Evolutionary conservation across 1,140 invertebrate genomes (phyloP).

Genomic region (Andrena cerasifolii): DNA sequence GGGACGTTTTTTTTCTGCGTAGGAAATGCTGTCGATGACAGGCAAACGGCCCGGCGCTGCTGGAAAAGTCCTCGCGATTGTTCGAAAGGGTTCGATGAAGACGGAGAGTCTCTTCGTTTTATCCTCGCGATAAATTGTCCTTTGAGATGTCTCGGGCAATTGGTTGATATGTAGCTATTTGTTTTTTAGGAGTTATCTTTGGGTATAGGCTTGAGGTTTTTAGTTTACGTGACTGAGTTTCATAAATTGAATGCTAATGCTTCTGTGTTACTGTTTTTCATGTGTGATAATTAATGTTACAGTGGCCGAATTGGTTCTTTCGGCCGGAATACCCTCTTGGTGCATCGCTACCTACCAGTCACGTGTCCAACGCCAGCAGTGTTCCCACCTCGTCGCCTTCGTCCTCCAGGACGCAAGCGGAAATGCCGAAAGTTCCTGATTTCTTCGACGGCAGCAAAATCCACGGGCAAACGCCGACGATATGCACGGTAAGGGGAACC

Average conservation of each 20-base stretch:
- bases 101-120: neutral
- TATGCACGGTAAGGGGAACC: slow-evolving; percentile 75
- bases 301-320: slow-evolving; percentile 78
- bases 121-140: slow-evolving; percentile 21
- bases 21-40: slow-evolving; percentile 15
- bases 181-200: too few relatives aligned
- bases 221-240: too few relatives aligned
- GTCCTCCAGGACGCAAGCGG: slow-evolving; percentile 66
- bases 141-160: neutral
- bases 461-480: slow-evolving; percentile 79
- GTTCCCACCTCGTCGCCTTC: slow-evolving; percentile 60
- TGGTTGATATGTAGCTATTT: too few relatives aligned
- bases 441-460: slow-evolving; percentile 69
- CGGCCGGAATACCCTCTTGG: slow-evolving; percentile 72
- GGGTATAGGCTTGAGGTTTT: too few relatives aligned
- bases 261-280: too few relatives aligned
- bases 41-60: neutral
- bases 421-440: slow-evolving; percentile 68
- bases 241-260: neutral
- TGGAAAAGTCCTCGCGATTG: neutral
- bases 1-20: neutral
- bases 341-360: slow-evolving; percentile 53
- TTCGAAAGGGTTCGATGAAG: neutral
- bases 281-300: slow-evolving; percentile 48
- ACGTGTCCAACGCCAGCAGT: slow-evolving; percentile 64